Conservation (phyloP, 2,888 invertebrate species). For the Eristalinus sepulchralis region DNA sequence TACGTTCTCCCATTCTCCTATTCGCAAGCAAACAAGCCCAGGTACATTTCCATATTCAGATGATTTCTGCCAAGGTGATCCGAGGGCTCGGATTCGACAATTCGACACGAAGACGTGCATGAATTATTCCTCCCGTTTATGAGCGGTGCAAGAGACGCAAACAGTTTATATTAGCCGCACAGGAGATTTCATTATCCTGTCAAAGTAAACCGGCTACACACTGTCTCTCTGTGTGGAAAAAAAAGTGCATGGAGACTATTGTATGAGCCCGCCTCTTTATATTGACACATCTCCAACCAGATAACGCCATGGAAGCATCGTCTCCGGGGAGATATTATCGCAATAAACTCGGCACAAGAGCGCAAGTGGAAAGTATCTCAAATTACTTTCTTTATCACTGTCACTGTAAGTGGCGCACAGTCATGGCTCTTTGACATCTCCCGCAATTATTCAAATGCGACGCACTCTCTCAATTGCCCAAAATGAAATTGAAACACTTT, state of each 20-base stretch:
- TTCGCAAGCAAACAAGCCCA: conserved; percentile 47
- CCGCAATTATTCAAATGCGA: conserved; percentile 67
- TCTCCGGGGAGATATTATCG: conserved; percentile 68
- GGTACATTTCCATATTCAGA: conserved; percentile 66
- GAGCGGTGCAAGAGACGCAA: conserved; percentile 50
- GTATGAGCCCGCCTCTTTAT: conserved; percentile 56
- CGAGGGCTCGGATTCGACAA: conserved; percentile 16
- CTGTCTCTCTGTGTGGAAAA: conserved; percentile 16
- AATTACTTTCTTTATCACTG: conserved; percentile 72
- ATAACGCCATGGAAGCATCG: conserved; percentile 37
- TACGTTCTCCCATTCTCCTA: conserved; percentile 59
- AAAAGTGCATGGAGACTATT: conserved; percentile 48
- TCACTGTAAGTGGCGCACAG: conserved; percentile 65
- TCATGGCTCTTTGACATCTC: conserved; percentile 51
- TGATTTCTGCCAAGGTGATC: conserved; percentile 44
- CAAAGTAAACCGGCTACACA: conserved; percentile 47
- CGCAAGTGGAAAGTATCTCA: conserved; percentile 68
- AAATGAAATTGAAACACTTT: conserved; percentile 68
- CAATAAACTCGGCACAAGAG: conserved; percentile 64
- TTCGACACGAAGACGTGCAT: conserved; percentile 46
- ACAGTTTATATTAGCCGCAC: conserved; percentile 63
- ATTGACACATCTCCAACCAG: conserved; percentile 62
- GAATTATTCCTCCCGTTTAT: conserved; percentile 63
- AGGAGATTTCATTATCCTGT: conserved; percentile 68
- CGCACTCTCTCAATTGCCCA: conserved; percentile 57